Evolutionary conservation across 1,140 invertebrate genomes (phyloP), one percentile per base, ranked within the genome.

Genomic region (Drosophila busckii): DNA sequence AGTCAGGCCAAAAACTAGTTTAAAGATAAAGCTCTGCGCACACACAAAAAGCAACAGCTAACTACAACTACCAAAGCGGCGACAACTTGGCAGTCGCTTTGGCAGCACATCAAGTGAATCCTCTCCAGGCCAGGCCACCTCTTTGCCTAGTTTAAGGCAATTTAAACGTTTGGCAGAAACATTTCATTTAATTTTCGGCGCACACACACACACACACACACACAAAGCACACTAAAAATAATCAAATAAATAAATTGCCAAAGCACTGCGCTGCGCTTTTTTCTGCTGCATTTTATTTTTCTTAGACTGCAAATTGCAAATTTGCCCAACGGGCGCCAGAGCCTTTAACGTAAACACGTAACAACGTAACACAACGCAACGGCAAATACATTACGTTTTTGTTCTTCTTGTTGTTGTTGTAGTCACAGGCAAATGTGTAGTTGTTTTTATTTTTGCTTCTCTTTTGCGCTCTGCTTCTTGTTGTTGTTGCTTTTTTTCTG

Each of bases 131-230:
- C 32, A 4, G 17, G 16, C 20, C 19, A 50, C 50, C 50, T 32
- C 19, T 38, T 17, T 13, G 3, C 31, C 23, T 34, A 26, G 20
- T 58, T 64, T 64, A 71, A 73, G 75, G 75, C 69, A 73, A 75
- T 75, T 80, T 82, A 53, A 70, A 70, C 75, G 75, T 82, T 82
- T 82, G 75, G 82, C n/a, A 82, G 82, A 82, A 82, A 66, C 75
- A 82, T 82, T 82, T 82, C 53, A 82, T 82, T 82, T 82, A 82
- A 82, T 82, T 82, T 82, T 44, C 28, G 48, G 73, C 65, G 59
- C 25, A n/a, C n/a, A n/a, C n/a, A n/a, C n/a, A n/a, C n/a, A n/a
- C n/a, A n/a, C n/a, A n/a, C n/a, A n/a, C n/a, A n/a, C 38, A 40
- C 50, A 40, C 60, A 63, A 28, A 56, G 46, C 69, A 78, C 70